phyloP scores from a whole-genome alignment of 2,888 invertebrate genomes.

The Thymelicus lineola region DNA sequence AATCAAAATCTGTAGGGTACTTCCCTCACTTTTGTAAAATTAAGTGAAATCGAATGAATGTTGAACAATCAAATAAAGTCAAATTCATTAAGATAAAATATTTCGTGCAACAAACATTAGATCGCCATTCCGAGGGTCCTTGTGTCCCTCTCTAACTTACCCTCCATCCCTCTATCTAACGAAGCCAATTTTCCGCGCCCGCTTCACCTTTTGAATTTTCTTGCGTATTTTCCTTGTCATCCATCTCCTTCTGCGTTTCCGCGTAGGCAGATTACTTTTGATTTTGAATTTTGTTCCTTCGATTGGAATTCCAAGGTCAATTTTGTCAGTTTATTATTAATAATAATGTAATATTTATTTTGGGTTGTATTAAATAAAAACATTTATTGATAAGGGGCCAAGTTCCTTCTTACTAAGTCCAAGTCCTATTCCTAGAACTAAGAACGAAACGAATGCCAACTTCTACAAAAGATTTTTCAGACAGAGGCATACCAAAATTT shows the following conservation, averaged over 20 bases:
- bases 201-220: constrained; percentile 80
- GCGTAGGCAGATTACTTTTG: constrained; percentile 79
- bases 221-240: constrained; percentile 81
- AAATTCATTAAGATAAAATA: not conserved
- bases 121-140: constrained; percentile 47
- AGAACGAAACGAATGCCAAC: too few species aligned
- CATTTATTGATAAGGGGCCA: too few species aligned
- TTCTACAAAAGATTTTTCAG: too few species aligned
- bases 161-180: constrained; percentile 74
- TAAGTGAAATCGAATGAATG: too few species aligned
- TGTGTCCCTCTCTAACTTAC: constrained; percentile 60
- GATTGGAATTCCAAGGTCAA: constrained; percentile 64
- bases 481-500: too few species aligned
- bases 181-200: constrained; percentile 81
- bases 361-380: too few species aligned
- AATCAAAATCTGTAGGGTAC: too few species aligned
- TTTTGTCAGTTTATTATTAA: not conserved
- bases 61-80: not conserved
- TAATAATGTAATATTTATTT: too few species aligned
- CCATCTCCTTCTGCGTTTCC: constrained; percentile 77
- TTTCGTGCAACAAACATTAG: constrained; percentile 8
- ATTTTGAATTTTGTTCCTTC: constrained; percentile 77
- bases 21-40: too few species aligned
- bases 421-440: too few species aligned
- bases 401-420: too few species aligned